A percentile compares a stretch with the other conserved stretches of the same genome.
phyloP scores from a whole-genome alignment of 2,797 vertebrate genomes.

The Ceyx erithaca region DNA sequence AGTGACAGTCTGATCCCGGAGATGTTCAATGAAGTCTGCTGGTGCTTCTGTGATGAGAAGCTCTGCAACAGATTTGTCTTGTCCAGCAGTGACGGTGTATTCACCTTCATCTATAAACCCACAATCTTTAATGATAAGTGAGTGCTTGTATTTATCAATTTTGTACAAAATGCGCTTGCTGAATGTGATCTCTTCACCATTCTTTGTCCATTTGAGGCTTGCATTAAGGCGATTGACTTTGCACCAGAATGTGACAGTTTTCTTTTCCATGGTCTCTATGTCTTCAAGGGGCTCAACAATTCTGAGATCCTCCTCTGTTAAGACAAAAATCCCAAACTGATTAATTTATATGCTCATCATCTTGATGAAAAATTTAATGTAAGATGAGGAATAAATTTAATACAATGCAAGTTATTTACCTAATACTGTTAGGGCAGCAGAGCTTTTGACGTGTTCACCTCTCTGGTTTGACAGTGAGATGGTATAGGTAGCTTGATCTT shows the following conservation, averaged over 20 bases:
- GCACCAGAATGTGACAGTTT: slow-evolving; percentile 92
- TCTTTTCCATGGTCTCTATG: slow-evolving; percentile 97
- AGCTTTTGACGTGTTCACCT: slow-evolving; percentile 90
- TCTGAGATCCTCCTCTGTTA: slow-evolving; percentile 92
- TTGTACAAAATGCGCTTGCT: slow-evolving; percentile 89
- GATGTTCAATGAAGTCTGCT: slow-evolving; percentile 88
- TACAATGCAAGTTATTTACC: slow-evolving; percentile 77
- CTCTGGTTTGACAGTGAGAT: slow-evolving; percentile 89
- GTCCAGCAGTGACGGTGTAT: slow-evolving; percentile 89
- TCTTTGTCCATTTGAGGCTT: slow-evolving; percentile 92
- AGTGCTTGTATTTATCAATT: slow-evolving; percentile 94
- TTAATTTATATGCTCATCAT: slow-evolving; percentile 21
- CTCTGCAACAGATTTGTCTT: slow-evolving; percentile 91
- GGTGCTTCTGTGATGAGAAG: slow-evolving; percentile 97
- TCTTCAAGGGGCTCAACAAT: slow-evolving; percentile 94
- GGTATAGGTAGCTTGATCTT: slow-evolving; percentile 88
- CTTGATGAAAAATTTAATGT: neutral
- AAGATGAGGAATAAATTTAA: neutral
- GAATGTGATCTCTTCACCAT: slow-evolving; percentile 88
- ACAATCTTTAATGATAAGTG: slow-evolving; percentile 93
- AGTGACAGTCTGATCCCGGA: slow-evolving; percentile 95
- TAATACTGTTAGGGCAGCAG: slow-evolving; percentile 86
- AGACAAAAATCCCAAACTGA: neutral
- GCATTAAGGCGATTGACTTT: slow-evolving; percentile 93
- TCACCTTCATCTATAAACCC: slow-evolving; percentile 93